Evolutionary conservation across 2,797 vertebrate species (phyloP), one percentile per base, ranked within the genome.

Genomic region (Lepus oiostolus): DNA sequence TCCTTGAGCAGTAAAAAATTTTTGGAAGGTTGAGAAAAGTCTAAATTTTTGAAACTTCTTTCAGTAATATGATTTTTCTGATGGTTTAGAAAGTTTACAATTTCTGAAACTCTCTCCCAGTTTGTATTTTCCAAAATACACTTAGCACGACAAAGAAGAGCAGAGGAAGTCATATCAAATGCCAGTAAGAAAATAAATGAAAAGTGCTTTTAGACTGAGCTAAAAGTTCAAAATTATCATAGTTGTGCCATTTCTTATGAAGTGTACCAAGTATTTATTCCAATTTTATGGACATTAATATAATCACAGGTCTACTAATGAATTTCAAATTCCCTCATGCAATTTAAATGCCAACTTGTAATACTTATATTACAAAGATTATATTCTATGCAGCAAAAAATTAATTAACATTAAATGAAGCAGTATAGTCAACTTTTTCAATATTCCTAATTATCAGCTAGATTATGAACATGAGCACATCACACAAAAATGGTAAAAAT

Each of bases 61-160:
- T 86, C 58, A 88, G 70, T 79, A 90, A 65, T 88, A 95, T 83
- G 65, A n/a, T 85, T 94, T 88, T 86, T 83, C 88, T 93, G 50
- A 74, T 94, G 24, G 11, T 58, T 83, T 70, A 72, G 24, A 62
- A 76, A 91, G 13, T 47, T 6, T 79, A 7, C 52, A 65, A 21
- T 68, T 74, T 83, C 50, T 86, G 38, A 88, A 88, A 82, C 75
- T 75, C 60, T 63, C 58, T 86, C 28, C 30, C 42, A 75, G 58
- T 67, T 71, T 38, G 0, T 72, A 85, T 82, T 94, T 95, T 79
- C 80, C 47, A 75, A 62, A 94, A 30, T 22, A 60, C 28, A 80
- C 11, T 63, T 47, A 80, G 3, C 32, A 82, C 22, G 32, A 75
- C n/a, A 84, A 75, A 89, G 60, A 81, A 90, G 32, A 32, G 84